Evolutionary conservation across 1,140 invertebrate species (phyloP).

Genomic region (Laupala kohalensis): DNA sequence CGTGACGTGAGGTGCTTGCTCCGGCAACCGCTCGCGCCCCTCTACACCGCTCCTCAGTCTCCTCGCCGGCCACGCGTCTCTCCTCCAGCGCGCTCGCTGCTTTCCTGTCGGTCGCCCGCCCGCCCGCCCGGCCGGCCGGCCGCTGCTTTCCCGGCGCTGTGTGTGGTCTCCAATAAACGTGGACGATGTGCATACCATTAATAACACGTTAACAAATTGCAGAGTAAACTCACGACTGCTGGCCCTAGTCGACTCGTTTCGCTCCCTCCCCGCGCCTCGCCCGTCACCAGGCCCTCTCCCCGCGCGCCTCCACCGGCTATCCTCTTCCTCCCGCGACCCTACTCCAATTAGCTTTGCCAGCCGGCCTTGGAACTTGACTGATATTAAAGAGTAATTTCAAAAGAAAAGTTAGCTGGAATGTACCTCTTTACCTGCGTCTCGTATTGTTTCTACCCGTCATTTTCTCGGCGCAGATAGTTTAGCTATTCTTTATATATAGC

Average conservation of each 20-base stretch:
- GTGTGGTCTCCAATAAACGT: constrained; percentile 10
- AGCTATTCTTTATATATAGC: neutral
- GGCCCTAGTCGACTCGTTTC: neutral
- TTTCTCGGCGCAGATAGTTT: neutral
- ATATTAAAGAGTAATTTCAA: constrained; percentile 1
- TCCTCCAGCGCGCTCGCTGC: neutral
- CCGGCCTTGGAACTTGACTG: neutral
- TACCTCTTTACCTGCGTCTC: neutral
- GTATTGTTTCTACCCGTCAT: neutral
- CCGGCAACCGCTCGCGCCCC: neutral
- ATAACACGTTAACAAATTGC: constrained; percentile 12
- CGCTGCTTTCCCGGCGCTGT: neutral
- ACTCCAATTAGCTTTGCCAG: constrained; percentile 1
- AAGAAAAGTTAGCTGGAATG: neutral
- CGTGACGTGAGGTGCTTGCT: too few species aligned
- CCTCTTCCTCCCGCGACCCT: neutral
- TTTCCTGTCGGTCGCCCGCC: neutral
- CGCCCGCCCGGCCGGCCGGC: neutral
- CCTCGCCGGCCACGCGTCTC: neutral
- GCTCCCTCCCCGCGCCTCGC: neutral
- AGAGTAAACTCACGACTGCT: constrained; percentile 7
- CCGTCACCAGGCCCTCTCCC: neutral
- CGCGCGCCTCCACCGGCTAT: neutral
- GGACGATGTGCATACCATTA: constrained; percentile 10
- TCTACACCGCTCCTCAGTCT: neutral